Evolutionary conservation across 2,888 invertebrate genomes (phyloP).

Genomic region (Polydrusus tereticollis): DNA sequence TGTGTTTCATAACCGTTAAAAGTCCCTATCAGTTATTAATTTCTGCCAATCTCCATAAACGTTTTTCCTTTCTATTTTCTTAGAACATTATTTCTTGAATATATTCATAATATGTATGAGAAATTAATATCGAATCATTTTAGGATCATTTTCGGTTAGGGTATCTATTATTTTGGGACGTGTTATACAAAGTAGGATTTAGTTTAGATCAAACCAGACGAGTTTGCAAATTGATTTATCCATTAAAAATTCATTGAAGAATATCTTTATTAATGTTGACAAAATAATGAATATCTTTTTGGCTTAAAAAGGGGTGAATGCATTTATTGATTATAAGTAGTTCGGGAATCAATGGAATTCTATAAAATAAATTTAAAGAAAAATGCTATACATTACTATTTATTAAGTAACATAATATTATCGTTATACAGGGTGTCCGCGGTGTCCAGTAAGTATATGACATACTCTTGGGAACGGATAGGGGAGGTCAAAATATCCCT

Average conservation of each 20-base stretch:
- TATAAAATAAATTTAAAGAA: too few relatives aligned
- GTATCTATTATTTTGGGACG: constrained; percentile 27
- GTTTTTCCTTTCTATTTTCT: background rate
- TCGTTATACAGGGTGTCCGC: too few relatives aligned
- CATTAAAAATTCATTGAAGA: background rate
- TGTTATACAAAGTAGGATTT: constrained; percentile 28
- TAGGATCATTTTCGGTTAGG: constrained; percentile 22
- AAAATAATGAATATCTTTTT: background rate
- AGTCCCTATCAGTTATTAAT: constrained; percentile 13
- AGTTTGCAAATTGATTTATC: background rate
- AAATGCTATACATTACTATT: too few relatives aligned
- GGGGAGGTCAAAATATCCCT: too few relatives aligned
- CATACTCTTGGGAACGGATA: too few relatives aligned
- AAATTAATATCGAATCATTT: constrained; percentile 31
- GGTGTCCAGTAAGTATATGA: too few relatives aligned
- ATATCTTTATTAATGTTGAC: background rate
- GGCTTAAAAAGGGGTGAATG: too few relatives aligned
- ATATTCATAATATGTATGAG: constrained; percentile 17
- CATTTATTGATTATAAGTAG: too few relatives aligned
- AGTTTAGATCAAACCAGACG: background rate
- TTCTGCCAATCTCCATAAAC: background rate
- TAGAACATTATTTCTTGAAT: background rate
- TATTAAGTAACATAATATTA: too few relatives aligned
- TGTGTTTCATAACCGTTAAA: background rate
- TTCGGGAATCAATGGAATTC: too few relatives aligned